Base-by-base conservation (phyloP, 1,140 invertebrate genomes). In the Saccostrea echinata region DNA sequence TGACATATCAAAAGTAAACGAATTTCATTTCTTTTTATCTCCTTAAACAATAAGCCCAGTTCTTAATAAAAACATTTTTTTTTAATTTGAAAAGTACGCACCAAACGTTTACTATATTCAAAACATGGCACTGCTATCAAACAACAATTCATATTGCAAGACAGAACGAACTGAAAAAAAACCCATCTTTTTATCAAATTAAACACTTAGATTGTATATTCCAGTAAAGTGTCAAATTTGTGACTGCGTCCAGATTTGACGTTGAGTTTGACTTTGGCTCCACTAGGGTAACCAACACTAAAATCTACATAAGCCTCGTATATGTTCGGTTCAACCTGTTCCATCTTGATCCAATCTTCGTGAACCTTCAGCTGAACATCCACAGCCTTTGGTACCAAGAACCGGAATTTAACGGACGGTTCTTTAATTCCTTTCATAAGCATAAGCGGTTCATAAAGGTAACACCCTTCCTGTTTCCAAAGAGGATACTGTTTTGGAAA, bases 401-500 rank as follows among this genome's bases (percentile, higher is more conserved):
- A 87, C 35, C 91, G 90, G 90, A 94, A 94, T 21, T 89, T 90
- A 0, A 93, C 92, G 1, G 80, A 85, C 0, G 90, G 89, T 27
- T 92, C 92, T 9, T 90, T 71, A 61, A 87, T 90, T 9, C 90
- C 91, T 52, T 89, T 92, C 83, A 92, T 89, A 33, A 94, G 86
- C 86, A 89, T 91, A 24, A 92, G 84, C 0, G 94, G 94, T 43
- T 93, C 93, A 61, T 88, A 92, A 57, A 95, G 90, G 85, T 92
- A 95, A 84, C 94, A 95, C 11, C 94, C 94, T 21, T 92, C 90
- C 53, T 95, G 94, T 86, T 95, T 95, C 94, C 94, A 95, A 35
- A 93, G 91, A 4, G 93, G 93, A 84, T 94, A 95, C 90, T 95
- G 94, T 86, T 94, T 93, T 1, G 95, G 95, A 87, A 93, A 95